phyloP scores from a whole-genome alignment of 2,797 vertebrate genomes.

The Aeoliscus strigatus region DNA sequence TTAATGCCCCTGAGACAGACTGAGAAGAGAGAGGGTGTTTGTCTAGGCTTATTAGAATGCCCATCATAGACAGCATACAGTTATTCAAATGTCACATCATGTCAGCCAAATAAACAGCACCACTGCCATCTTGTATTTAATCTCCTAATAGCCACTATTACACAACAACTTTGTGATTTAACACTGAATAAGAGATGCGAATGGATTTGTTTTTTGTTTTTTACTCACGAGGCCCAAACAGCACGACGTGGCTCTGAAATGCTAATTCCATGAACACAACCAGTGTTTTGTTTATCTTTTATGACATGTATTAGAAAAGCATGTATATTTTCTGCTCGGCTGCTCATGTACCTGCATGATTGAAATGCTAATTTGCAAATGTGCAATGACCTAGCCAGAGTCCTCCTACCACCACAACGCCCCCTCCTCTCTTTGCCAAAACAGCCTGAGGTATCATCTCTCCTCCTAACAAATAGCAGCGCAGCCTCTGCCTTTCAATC shows the following conservation, averaged over 20 bases:
- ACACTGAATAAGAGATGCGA: slow-evolving; percentile 27
- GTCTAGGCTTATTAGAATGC: slow-evolving; percentile 70
- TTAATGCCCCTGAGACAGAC: slow-evolving; percentile 63
- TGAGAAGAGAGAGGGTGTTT: slow-evolving; percentile 60
- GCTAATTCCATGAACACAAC: slow-evolving; percentile 32
- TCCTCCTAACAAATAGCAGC: slow-evolving; percentile 76
- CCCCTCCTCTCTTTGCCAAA: slow-evolving; percentile 48
- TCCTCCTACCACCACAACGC: slow-evolving; percentile 48
- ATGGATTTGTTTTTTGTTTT: slow-evolving; percentile 21
- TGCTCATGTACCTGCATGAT: slow-evolving; percentile 72
- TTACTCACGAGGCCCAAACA: slow-evolving; percentile 16
- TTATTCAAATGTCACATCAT: slow-evolving; percentile 73
- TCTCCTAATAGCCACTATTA: slow-evolving; percentile 69
- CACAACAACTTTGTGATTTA: slow-evolving; percentile 48
- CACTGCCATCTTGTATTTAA: slow-evolving; percentile 58
- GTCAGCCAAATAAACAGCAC: slow-evolving; percentile 71
- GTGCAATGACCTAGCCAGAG: slow-evolving; percentile 75
- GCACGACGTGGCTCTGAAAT: slow-evolving; percentile 41
- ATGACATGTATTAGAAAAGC: slow-evolving; percentile 60
- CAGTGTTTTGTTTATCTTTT: slow-evolving; percentile 67
- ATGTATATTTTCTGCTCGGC: slow-evolving; percentile 71
- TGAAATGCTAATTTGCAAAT: slow-evolving; percentile 82
- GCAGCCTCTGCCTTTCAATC: slow-evolving; percentile 72
- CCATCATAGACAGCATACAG: slow-evolving; percentile 66
- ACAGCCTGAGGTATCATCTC: slow-evolving; percentile 76